Evolutionary conservation across 2,113 vertebrate genomes (phyloP).

Genomic region (Perognathus longimembris): DNA sequence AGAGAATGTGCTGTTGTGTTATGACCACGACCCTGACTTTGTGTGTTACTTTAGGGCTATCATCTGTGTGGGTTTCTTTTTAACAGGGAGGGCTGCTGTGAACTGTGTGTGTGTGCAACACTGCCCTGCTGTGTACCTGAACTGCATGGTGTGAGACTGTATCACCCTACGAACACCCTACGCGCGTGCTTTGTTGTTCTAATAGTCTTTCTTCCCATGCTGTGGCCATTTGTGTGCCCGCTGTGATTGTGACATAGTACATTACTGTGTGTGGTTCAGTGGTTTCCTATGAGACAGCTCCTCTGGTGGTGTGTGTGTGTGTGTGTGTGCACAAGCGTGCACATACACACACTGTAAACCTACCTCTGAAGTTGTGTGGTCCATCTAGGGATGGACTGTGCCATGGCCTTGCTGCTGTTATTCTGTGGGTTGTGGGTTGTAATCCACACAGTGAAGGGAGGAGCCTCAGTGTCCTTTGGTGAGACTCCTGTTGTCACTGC

Average conservation of each 20-base stretch:
- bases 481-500: not conserved
- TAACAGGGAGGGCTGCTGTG: not conserved
- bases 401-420: not conserved
- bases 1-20: not conserved
- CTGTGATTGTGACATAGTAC: not conserved
- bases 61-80: not conserved
- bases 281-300: not conserved
- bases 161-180: not conserved
- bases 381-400: not conserved
- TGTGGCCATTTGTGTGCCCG: not conserved
- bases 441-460: not conserved
- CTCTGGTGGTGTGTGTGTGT: not conserved
- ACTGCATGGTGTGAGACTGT: not conserved
- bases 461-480: not conserved
- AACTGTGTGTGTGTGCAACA: not conserved
- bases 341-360: not conserved
- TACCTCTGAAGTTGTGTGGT: not conserved
- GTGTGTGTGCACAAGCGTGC: too few relatives aligned
- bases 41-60: not conserved
- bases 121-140: not conserved
- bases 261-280: not conserved
- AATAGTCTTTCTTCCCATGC: not conserved
- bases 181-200: not conserved
- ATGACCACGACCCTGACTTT: rapidly evolving
- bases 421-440: not conserved